Conservation (phyloP, 2,113 vertebrate species). For the Oenanthe melanoleuca region DNA sequence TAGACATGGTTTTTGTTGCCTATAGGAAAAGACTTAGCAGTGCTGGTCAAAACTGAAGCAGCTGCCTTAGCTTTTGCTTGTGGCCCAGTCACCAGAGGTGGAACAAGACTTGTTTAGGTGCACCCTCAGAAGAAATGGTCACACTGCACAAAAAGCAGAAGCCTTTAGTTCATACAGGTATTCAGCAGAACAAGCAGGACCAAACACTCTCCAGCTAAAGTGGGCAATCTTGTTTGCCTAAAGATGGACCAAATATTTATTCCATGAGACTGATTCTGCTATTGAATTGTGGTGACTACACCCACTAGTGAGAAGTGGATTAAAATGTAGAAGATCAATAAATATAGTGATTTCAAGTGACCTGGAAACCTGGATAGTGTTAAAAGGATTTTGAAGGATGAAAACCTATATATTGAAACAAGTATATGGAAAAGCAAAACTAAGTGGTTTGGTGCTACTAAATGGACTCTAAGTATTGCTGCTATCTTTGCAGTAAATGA, state of each 20-base stretch:
- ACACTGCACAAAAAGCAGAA: background rate
- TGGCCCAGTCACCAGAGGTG: background rate
- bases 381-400: background rate
- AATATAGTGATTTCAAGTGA: background rate
- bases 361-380: background rate
- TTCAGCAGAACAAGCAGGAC: background rate
- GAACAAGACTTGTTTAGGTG: background rate
- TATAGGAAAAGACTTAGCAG: background rate
- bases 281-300: background rate
- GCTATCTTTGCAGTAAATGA: background rate
- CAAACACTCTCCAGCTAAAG: background rate
- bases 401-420: background rate
- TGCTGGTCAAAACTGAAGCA: background rate
- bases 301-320: background rate
- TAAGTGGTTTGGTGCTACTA: background rate
- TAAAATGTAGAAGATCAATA: background rate
- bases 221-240: background rate
- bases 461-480: background rate
- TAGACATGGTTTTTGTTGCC: background rate
- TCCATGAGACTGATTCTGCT: background rate
- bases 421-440: background rate
- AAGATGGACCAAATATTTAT: background rate
- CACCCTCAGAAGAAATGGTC: background rate
- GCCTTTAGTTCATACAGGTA: background rate
- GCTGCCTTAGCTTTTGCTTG: background rate